Evolutionary conservation across 1,140 invertebrate genomes (phyloP).

Genomic region (Acromyrmex echinatior): DNA sequence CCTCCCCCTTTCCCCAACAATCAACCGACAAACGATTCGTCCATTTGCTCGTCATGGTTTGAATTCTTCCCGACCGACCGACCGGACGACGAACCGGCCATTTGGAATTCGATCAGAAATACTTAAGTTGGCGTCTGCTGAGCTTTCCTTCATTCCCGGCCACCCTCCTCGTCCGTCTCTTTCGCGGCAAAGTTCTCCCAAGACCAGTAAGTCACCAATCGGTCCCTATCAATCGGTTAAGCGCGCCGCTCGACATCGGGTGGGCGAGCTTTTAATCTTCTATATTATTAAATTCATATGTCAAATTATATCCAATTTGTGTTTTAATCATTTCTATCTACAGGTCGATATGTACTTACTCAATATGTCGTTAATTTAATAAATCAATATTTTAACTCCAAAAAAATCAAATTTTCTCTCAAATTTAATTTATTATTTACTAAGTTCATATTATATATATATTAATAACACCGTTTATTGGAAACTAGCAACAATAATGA

Average conservation of each 20-base stretch:
- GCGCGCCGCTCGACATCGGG: conserved; percentile 54
- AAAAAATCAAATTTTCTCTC: too few relatives aligned
- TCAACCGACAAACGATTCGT: conserved; percentile 63
- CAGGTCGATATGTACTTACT: too few relatives aligned
- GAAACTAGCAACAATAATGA: too few relatives aligned
- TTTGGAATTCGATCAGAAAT: conserved; percentile 86
- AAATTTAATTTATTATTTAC: too few relatives aligned
- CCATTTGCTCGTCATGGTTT: conserved; percentile 78
- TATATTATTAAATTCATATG: not conserved
- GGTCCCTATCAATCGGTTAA: conserved; percentile 50
- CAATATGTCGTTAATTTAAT: too few relatives aligned
- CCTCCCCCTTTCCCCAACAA: not conserved
- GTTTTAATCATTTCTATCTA: too few relatives aligned
- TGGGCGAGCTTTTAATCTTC: conserved; percentile 60
- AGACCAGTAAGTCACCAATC: conserved; percentile 70
- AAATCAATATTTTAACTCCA: too few relatives aligned
- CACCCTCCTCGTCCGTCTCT: conserved; percentile 43
- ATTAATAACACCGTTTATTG: too few relatives aligned
- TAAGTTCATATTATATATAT: too few relatives aligned
- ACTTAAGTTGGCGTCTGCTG: conserved; percentile 84
- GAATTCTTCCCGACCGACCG: conserved; percentile 81
- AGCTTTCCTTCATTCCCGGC: conserved; percentile 61
- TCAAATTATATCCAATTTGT: too few relatives aligned
- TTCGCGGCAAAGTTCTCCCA: conserved; percentile 51
- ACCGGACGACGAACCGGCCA: conserved; percentile 78